Base-by-base conservation (phyloP, 2,113 vertebrate species). In the Melanotaenia duboulayi region DNA sequence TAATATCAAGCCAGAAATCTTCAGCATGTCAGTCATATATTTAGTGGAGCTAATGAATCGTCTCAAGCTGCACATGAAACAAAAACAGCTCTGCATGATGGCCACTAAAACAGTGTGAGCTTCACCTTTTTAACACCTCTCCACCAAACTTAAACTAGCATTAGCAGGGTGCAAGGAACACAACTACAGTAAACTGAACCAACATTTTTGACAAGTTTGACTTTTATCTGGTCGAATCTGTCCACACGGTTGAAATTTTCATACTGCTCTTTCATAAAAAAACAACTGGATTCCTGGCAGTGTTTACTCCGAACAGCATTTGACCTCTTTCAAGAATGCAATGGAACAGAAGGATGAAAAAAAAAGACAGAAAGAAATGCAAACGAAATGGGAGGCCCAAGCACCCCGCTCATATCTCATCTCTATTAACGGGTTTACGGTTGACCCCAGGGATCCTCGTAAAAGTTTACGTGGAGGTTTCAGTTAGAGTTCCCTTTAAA, bases 341-440 rank as follows among this genome's bases (percentile, higher is more conserved):
- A 79, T 87, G 75, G 83, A 90, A 91, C 70, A 80, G 65, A 77
- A 81, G 80, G 74, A 74, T 60, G 61, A 59, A 59, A 73, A 35
- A 60, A 74, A 67, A 74, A 70, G 55, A 58, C 50, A 70, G 65
- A 74, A 62, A 89, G 80, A 87, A 84, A 83, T 80, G 81, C 83
- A 86, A 92, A 91, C 93, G 82, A 92, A 95, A 95, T 94, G 93
- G 94, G 94, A 94, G 94, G 94, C 94, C 92, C 75, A 63, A 85
- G 88, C 66, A 40, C 82, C 89, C 80, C 76, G 76, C 94, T 94
- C 94, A 87, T 95, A 94, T 94, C 94, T 95, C 94, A 94, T 95
- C 93, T 94, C 93, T 93, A 94, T 94, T 94, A 95, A 94, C 93
- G 88, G 92, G 89, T 95, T 95, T 95, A 95, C 89, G 90, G 93